Conservation (phyloP, 2,888 invertebrate species). For the Pterobdella sp. region DNA sequence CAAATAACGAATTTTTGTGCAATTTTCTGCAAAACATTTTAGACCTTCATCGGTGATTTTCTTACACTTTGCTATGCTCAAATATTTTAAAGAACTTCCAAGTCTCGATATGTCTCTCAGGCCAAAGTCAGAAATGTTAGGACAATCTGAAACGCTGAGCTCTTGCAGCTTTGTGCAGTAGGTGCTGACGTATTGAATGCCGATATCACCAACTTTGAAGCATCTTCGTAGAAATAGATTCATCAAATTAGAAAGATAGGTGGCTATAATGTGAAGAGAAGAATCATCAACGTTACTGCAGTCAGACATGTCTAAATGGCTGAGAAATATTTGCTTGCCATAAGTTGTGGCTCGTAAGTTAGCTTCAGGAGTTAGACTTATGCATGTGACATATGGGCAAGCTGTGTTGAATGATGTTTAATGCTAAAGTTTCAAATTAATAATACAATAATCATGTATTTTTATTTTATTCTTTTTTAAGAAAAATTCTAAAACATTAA, state of each 20-base stretch:
- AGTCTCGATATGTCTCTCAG: slow-evolving; percentile 77
- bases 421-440: background rate
- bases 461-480: background rate
- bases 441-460: background rate
- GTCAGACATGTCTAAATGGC: slow-evolving; percentile 82
- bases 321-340: slow-evolving; percentile 60
- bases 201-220: slow-evolving; percentile 78
- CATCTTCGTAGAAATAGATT: slow-evolving; percentile 81
- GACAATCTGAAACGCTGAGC: slow-evolving; percentile 75
- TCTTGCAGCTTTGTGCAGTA: slow-evolving; percentile 77
- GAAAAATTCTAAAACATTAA: background rate
- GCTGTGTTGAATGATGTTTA: slow-evolving; percentile 54
- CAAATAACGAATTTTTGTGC: slow-evolving; percentile 74
- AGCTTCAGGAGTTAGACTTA: slow-evolving; percentile 52
- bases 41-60: slow-evolving; percentile 76
- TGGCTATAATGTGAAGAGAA: slow-evolving; percentile 72
- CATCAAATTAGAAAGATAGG: slow-evolving; percentile 76
- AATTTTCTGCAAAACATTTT: slow-evolving; percentile 69
- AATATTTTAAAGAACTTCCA: slow-evolving; percentile 77
- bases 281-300: slow-evolving; percentile 75
- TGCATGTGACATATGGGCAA: slow-evolving; percentile 71
- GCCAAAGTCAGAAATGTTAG: slow-evolving; percentile 76
- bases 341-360: slow-evolving; percentile 46
- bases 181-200: slow-evolving; percentile 80
- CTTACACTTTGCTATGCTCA: slow-evolving; percentile 87